Conservation (phyloP, 1,140 invertebrate genomes). For the Maniola jurtina region DNA sequence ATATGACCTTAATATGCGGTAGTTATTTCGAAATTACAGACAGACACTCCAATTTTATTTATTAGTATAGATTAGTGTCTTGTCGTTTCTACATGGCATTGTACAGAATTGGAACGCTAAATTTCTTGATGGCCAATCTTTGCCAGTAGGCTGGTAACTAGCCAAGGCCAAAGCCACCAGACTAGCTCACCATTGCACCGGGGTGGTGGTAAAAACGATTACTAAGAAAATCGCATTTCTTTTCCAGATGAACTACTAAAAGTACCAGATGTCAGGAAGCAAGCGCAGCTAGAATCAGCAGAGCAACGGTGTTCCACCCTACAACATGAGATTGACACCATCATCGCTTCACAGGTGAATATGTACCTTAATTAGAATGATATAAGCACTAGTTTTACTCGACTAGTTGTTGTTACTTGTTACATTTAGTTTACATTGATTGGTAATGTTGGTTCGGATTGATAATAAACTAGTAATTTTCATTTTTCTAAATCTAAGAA, state of each 20-base stretch:
- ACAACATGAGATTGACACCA: conserved; percentile 65
- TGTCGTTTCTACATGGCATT: too few species aligned
- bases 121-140: too few species aligned
- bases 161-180: too few species aligned
- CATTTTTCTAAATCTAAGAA: too few species aligned
- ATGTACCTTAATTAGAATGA: neutral
- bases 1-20: too few species aligned
- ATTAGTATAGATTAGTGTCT: too few species aligned
- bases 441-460: neutral
- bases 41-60: too few species aligned
- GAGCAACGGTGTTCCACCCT: conserved; percentile 57
- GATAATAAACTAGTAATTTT: neutral
- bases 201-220: neutral
- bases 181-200: neutral
- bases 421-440: neutral
- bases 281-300: conserved; percentile 60
- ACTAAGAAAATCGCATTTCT: neutral
- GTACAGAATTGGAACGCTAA: too few species aligned
- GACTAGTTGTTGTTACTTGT: neutral
- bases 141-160: too few species aligned
- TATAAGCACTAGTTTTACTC: conserved; percentile 1
- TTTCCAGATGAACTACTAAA: conserved; percentile 66
- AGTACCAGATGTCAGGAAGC: conserved; percentile 67
- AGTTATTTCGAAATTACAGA: too few species aligned
- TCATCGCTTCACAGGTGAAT: conserved; percentile 57